phyloP scores from a whole-genome alignment of 2,888 invertebrate species.

The Nowickia ferox region DNA sequence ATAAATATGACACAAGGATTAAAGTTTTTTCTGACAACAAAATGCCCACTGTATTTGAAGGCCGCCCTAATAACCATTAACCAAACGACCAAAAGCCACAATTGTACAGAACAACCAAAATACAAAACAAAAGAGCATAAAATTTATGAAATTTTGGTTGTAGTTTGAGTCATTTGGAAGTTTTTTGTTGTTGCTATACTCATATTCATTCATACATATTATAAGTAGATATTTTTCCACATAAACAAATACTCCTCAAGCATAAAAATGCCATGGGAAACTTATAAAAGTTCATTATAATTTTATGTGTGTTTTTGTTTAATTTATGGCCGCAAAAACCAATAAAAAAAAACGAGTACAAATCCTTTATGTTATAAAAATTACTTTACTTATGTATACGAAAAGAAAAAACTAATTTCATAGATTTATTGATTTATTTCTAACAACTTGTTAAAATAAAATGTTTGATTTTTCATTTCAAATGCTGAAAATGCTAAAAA shows the following conservation, averaged over 20 bases:
- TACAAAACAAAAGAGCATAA: constrained; percentile 38
- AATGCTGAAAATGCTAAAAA: not conserved
- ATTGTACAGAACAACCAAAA: constrained; percentile 5
- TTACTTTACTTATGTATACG: too few species aligned
- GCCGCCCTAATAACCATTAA: constrained; percentile 12
- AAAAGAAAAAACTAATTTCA: too few species aligned
- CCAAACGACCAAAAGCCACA: constrained; percentile 19
- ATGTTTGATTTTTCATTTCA: not conserved
- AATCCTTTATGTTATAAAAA: not conserved
- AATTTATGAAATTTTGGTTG: constrained; percentile 43
- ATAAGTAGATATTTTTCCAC: not conserved
- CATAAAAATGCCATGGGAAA: constrained; percentile 50
- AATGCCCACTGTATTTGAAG: not conserved
- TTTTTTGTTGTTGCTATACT: not conserved
- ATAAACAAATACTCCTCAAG: constrained; percentile 10
- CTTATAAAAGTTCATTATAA: constrained; percentile 65
- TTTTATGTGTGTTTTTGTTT: constrained; percentile 56
- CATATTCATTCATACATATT: constrained; percentile 12
- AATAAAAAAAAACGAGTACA: constrained; percentile 3
- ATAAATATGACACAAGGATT: too few species aligned
- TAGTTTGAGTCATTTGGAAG: constrained; percentile 31
- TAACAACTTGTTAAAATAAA: not conserved
- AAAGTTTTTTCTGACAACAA: too few species aligned
- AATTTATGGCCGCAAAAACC: constrained; percentile 36
- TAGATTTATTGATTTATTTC: not conserved